Evolutionary conservation across 2,888 invertebrate genomes (phyloP).

Genomic region (Arenicola marina): DNA sequence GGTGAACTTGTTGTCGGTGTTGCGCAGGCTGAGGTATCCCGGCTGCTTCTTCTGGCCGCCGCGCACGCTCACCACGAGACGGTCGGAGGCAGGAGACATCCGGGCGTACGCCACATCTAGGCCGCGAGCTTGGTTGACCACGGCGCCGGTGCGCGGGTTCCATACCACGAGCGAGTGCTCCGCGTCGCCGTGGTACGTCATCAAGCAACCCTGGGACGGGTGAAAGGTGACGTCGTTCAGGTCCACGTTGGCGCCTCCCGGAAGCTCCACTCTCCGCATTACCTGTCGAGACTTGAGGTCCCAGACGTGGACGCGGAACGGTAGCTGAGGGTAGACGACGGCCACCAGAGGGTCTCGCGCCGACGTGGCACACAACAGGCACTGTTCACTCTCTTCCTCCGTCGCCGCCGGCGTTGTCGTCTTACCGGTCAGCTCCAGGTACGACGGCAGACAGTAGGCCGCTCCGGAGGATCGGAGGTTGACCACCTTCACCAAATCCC

Average conservation of each 20-base stretch:
- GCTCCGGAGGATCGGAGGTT: no score
- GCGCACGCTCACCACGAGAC: conserved; percentile 21
- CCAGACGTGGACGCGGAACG: conserved; percentile 17
- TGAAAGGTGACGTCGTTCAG: conserved; percentile 27
- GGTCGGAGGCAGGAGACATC: conserved; percentile 29
- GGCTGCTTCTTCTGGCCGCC: background rate
- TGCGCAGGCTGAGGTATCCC: conserved; percentile 23
- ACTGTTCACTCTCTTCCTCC: no score
- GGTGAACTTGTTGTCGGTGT: conserved; percentile 22
- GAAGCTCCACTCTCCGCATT: conserved; percentile 9
- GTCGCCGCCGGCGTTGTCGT: no score
- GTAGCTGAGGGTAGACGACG: conserved; percentile 23
- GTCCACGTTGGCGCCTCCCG: background rate
- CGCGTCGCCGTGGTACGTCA: conserved; percentile 20
- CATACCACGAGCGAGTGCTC: conserved; percentile 20
- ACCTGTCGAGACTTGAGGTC: conserved; percentile 19
- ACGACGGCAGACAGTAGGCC: no score
- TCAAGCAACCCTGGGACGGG: conserved; percentile 25
- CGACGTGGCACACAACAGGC: conserved; percentile 12
- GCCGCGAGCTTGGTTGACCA: conserved; percentile 8
- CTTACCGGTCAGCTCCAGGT: no score
- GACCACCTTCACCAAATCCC: no score
- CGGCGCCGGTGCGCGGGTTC: conserved; percentile 25
- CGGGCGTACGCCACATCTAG: conserved; percentile 15
- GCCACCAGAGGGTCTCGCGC: conserved; percentile 26